phyloP scores from a whole-genome alignment of 2,113 vertebrate genomes.

The Sitta europaea region DNA sequence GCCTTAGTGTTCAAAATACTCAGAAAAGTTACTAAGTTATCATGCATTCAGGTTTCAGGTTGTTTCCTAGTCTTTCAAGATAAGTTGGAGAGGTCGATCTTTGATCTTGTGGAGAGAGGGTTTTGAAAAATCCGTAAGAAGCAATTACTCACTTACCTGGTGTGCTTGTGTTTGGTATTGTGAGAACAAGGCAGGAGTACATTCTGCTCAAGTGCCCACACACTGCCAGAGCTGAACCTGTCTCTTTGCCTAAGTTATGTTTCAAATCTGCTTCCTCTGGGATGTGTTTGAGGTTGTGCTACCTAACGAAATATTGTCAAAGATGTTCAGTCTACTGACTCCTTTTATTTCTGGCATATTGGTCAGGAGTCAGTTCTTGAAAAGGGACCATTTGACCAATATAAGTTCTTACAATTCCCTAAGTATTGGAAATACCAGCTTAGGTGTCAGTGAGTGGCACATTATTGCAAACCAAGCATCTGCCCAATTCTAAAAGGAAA shows the following conservation, averaged over 20 bases:
- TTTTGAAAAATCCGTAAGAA: not conserved
- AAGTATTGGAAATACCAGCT: not conserved
- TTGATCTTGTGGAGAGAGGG: not conserved
- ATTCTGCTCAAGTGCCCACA: not conserved
- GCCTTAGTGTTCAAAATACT: not conserved
- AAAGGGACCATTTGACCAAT: not conserved
- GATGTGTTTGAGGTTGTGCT: not conserved
- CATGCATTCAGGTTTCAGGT: not conserved
- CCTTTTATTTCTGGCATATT: not conserved
- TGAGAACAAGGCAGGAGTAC: not conserved
- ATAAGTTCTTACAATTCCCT: not conserved
- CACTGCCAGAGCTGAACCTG: not conserved
- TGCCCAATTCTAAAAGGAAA: not conserved
- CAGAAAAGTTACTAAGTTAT: not conserved
- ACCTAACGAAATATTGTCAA: not conserved
- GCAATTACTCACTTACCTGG: not conserved
- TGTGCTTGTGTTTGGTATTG: not conserved
- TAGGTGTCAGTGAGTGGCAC: not conserved
- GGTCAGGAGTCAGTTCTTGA: not conserved
- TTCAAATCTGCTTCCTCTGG: not conserved
- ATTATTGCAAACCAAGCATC: not conserved
- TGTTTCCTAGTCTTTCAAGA: not conserved
- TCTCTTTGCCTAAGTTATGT: not conserved
- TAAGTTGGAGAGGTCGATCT: not conserved
- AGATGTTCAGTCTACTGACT: not conserved